Base-by-base conservation (phyloP, 37 sponge, comb jelly and placozoan species). In the Cliona cf. orientalis region DNA sequence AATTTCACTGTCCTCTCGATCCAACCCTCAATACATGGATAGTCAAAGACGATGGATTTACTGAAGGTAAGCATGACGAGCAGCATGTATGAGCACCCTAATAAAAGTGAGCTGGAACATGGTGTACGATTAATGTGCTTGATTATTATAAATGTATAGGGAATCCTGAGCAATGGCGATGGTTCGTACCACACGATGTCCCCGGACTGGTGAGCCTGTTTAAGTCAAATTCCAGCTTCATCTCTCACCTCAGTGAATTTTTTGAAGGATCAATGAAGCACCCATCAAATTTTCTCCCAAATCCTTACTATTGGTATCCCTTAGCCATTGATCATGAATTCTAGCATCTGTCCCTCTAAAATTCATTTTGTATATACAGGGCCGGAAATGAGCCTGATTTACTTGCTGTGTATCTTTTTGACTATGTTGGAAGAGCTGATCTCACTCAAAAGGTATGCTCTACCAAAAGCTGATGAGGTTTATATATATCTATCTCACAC, bases 301-400 rank as follows among this genome's bases (percentile, higher is more conserved):
- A 88, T 39, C 71, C 83, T 11, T 88, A 81, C 74, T 88, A 88
- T 78, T 88, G 89, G 86, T 85, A 76, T 12, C 57, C 42, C 25
- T 42, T 2, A 41, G 34, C 39, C 58, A 29, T 21, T 25, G 17
- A 37, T 59, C 23, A 12, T 21, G 11, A 26, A 9, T 29, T 23
- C 9, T 76, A 32, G 39, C 35, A 69, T 69, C 21, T 35, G 5
- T n/a, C 70, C 41, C 40, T 33, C 14, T 25, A 6, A 46, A 36
- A 32, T 46, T 28, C 5, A 26, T 9, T 12, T 17, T 49, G 57
- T 29, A 3, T 66, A 9, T 69, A 23, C 46, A 85, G 86, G 89
- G 89, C 89, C 33, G 89, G 89, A 56, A 88, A 88, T 69, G 89
- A 88, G 46, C 89, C 89, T 40, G 89, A 88, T 59, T 33, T 82